These are phyloP conservation scores for Athrips mouffetella DNA, from an alignment of 2,888 invertebrate species.

Conservation along the genomic window DNA sequence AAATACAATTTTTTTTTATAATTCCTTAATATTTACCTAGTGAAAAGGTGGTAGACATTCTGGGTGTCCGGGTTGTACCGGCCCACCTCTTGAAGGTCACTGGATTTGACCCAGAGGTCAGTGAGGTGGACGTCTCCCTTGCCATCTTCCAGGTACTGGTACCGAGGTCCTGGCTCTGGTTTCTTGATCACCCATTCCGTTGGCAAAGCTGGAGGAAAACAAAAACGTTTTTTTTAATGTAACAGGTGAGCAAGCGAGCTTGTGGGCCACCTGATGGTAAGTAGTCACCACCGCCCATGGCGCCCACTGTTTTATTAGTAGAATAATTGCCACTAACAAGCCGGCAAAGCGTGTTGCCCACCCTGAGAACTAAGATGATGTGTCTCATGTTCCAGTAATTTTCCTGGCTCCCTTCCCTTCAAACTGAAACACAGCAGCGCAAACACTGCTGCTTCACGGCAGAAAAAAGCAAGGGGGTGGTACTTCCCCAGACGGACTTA, in stretches of 20 bases:
- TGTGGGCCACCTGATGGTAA: background rate
- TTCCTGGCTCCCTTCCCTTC: no score
- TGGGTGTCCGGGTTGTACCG: slow-evolving; percentile 32
- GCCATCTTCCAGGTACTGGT: slow-evolving; percentile 32
- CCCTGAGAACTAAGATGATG: no score
- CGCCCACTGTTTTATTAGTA: no score
- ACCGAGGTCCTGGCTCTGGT: slow-evolving; percentile 29
- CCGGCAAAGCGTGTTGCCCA: no score
- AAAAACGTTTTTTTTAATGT: background rate
- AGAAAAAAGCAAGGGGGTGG: no score
- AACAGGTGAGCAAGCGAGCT: background rate
- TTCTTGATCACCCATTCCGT: slow-evolving; percentile 32
- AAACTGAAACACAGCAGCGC: no score
- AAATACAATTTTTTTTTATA: no score
- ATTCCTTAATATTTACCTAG: slow-evolving; percentile 37
- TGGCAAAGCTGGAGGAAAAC: slow-evolving; percentile 23
- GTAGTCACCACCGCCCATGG: background rate
- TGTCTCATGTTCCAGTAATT: no score
- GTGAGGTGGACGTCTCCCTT: slow-evolving; percentile 31
- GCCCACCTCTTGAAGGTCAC: slow-evolving; percentile 29
- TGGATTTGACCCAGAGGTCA: slow-evolving; percentile 40
- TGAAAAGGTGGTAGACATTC: slow-evolving; percentile 41
- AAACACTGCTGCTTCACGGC: no score
- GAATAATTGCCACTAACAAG: no score
- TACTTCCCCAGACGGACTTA: no score